Percentiles rank a stretch among this genome's conserved stretches.
phyloP scores from a whole-genome alignment of 2,797 vertebrate genomes.

The Acipenser ruthenus region DNA sequence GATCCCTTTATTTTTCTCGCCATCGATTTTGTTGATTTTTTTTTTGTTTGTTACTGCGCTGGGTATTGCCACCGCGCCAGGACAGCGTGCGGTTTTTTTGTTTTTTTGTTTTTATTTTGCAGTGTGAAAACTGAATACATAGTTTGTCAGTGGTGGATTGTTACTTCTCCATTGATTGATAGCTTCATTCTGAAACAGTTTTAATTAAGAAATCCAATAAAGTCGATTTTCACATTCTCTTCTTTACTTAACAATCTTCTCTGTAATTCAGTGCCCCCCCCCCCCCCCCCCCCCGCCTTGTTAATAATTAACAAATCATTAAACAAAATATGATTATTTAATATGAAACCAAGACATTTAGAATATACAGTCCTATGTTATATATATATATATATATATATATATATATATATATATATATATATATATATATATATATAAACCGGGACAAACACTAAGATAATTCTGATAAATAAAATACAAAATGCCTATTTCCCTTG shows the following conservation, averaged over 20 bases:
- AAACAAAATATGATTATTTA: too few species aligned
- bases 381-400: too few species aligned
- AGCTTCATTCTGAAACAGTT: not conserved
- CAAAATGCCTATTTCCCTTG: too few species aligned
- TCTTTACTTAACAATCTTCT: not conserved
- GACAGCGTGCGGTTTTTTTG: constrained; percentile 15
- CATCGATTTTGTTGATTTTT: constrained; percentile 23
- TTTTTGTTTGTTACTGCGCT: constrained; percentile 3
- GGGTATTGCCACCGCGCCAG: not conserved
- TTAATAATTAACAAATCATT: too few species aligned
- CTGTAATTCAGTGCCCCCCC: not conserved
- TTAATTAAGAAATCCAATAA: not conserved
- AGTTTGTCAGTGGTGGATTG: not conserved
- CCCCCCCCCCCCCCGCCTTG: too few species aligned
- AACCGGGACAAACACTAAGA: too few species aligned
- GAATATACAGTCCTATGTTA: not conserved
- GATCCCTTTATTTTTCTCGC: constrained; percentile 33
- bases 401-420: too few species aligned
- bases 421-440: too few species aligned
- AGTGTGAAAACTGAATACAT: not conserved
- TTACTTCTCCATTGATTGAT: not conserved
- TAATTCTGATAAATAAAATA: too few species aligned
- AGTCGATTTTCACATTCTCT: not conserved
- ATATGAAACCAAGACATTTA: too few species aligned
- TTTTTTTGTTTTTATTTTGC: constrained; percentile 9